A percentile compares a stretch with the other conserved stretches of the same genome.
These are phyloP conservation scores for Serranus cabrilla DNA, from an alignment of 2,797 vertebrate genomes.

Conservation along the genomic window DNA sequence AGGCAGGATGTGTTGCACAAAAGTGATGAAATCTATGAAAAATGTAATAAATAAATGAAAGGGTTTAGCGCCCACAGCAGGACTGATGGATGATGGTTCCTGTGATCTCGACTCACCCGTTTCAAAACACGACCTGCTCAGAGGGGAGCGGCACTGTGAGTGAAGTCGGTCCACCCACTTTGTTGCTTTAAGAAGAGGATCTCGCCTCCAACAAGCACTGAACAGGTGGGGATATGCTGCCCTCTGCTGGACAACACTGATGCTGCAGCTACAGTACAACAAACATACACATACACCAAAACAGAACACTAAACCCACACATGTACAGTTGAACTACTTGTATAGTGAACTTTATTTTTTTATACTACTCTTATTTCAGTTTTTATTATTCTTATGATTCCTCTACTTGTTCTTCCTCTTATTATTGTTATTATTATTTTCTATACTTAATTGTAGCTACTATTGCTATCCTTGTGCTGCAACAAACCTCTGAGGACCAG, in stretches of 20 bases:
- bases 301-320: neutral
- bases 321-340: neutral
- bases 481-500: neutral
- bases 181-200: constrained; percentile 19
- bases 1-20: constrained; percentile 35
- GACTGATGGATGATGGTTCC: constrained; percentile 18
- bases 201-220: neutral
- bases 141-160: constrained; percentile 34
- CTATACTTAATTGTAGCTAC: neutral
- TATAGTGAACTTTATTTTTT: neutral
- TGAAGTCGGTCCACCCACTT: constrained; percentile 12
- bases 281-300: neutral
- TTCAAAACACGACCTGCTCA: constrained; percentile 43
- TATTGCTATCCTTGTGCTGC: neutral
- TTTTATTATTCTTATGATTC: no score
- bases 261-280: constrained; percentile 41
- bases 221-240: constrained; percentile 68
- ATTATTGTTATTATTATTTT: neutral
- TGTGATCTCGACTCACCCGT: constrained; percentile 28
- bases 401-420: no score
- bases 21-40: constrained; percentile 41
- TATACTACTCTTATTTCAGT: neutral
- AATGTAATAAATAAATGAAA: constrained; percentile 13
- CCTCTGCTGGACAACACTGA: constrained; percentile 75
- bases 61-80: constrained; percentile 5